A percentile compares a stretch with the other conserved stretches of the same genome.
Evolutionary conservation across 2,113 vertebrate genomes (phyloP).

Genomic region (Taxidea taxus): DNA sequence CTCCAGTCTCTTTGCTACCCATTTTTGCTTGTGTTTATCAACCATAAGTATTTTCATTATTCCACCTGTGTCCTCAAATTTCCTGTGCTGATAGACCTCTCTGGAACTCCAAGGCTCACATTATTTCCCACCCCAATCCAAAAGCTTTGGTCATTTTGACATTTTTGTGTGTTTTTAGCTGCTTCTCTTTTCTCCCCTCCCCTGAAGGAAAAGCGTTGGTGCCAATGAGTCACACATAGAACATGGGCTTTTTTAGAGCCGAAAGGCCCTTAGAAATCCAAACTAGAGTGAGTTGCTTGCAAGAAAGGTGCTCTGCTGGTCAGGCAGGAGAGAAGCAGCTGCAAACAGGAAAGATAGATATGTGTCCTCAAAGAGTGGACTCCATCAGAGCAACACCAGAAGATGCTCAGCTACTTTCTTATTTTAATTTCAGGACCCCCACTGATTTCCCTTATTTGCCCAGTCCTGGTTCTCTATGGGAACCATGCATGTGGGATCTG

Average conservation of each 20-base stretch:
- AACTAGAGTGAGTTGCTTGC: neutral
- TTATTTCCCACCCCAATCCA: neutral
- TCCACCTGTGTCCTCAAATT: neutral
- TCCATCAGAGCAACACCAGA: neutral
- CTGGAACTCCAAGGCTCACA: neutral
- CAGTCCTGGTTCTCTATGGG: neutral
- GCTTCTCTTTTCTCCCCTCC: neutral
- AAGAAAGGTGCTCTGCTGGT: neutral
- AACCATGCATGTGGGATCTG: neutral
- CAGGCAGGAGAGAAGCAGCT: neutral
- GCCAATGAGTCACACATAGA: neutral
- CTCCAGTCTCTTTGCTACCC: neutral
- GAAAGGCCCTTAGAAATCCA: neutral
- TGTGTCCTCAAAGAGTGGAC: neutral
- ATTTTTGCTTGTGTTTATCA: neutral
- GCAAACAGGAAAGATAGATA: neutral
- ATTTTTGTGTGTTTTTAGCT: neutral
- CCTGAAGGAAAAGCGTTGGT: neutral
- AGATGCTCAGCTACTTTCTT: neutral
- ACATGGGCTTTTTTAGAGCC: neutral
- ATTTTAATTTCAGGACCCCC: neutral
- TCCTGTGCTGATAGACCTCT: neutral
- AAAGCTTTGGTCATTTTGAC: neutral
- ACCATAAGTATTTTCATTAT: neutral
- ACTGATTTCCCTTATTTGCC: neutral